A percentile compares a stretch with the other conserved stretches of the same genome.
Evolutionary conservation across 2,797 vertebrate genomes (phyloP).

Genomic region (Schizothorax lantsangensis): DNA sequence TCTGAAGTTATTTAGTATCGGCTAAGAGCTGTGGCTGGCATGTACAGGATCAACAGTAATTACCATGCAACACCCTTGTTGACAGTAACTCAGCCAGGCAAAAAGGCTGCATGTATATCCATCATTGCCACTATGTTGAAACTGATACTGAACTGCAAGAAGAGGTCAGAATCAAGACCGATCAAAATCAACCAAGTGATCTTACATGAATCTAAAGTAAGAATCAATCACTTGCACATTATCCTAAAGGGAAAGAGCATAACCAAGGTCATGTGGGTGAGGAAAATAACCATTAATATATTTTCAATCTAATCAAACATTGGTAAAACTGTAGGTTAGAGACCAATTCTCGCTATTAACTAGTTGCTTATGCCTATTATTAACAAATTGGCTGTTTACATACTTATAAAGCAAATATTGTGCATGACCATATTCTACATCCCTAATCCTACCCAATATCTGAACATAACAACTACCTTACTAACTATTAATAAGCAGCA

Average conservation of each 20-base stretch:
- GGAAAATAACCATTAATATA: not conserved
- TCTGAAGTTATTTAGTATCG: slow-evolving; percentile 37
- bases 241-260: not conserved
- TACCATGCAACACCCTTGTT: slow-evolving; percentile 13
- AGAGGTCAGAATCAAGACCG: not conserved
- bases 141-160: slow-evolving; percentile 4
- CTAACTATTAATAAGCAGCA: not conserved
- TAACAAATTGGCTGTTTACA: not conserved
- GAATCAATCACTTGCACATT: not conserved
- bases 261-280: not conserved
- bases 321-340: not conserved
- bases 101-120: slow-evolving; percentile 29
- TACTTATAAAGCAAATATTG: not conserved
- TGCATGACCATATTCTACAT: not conserved
- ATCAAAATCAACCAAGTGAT: not conserved
- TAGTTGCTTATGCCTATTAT: not conserved
- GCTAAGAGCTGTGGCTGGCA: slow-evolving; percentile 14
- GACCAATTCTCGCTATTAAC: not conserved
- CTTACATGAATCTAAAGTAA: not conserved
- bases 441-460: not conserved
- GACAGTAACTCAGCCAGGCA: slow-evolving; percentile 11
- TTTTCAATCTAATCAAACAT: not conserved
- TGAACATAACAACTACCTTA: not conserved
- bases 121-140: slow-evolving; percentile 20
- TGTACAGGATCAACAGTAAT: slow-evolving; percentile 45